Base-by-base conservation (phyloP, 1,140 invertebrate species). In the Thrips palmi region DNA sequence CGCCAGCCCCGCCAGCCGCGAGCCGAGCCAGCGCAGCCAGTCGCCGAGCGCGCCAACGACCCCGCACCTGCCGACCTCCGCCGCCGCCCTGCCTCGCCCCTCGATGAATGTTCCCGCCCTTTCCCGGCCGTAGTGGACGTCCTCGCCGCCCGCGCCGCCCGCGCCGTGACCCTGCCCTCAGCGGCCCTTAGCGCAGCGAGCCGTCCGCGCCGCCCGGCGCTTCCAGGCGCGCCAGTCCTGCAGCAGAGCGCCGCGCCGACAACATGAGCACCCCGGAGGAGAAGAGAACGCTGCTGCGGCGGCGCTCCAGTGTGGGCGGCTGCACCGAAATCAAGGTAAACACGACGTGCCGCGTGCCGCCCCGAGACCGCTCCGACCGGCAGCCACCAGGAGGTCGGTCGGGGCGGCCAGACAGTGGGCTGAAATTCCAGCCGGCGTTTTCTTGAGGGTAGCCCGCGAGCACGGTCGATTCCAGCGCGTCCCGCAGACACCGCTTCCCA, bases 271-370 rank as follows among this genome's bases (percentile, higher is more conserved):
- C 29, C 38, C n/a, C 7, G 18, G 18, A 7, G 23, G 11, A 43
- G 23, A 19, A 51, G 56, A 7, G 33, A 63, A 60, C 54, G 14
- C 44, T 60, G 41, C 47, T 48, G 25, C 46, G 52, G 10, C 36
- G 45, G 2, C 62, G 61, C 36, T 57, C 51, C 36, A 48, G 52
- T 0, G 46, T 62, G 31, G 37, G 43, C 1, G 60, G 62, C 35
- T 63, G 61, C 25, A 45, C 4, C 29, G 29, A 31, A n/a, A 14
- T 17, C 4, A 31, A 14, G 29, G n/a, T n/a, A 47, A n/a, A n/a
- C n/a, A 33, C 56, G 27, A 24, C 48, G 53, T 15, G 49, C 49
- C 7, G 55, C 37, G 29, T 50, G 49, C 31, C 55, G 51, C 40
- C 57, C 30, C 39, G 50, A 47, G 40, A 48, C n/a, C n/a, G n/a